Evolutionary conservation across 2,888 invertebrate genomes (phyloP), one percentile per base, ranked within the genome.

Genomic region (Andrena minutula): DNA sequence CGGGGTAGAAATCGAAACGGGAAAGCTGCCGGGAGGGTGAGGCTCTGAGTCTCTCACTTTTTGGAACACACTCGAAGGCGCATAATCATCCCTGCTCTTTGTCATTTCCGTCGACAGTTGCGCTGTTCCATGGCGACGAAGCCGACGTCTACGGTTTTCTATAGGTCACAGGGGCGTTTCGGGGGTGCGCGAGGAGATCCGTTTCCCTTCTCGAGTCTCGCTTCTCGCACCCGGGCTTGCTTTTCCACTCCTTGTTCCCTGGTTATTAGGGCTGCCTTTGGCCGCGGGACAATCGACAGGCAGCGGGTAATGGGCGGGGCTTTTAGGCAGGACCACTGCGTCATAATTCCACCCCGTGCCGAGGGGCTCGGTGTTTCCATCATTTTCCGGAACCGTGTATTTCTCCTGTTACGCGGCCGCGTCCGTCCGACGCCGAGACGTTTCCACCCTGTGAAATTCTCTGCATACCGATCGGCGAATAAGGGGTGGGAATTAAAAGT

Each of bases 261-360:
- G 86, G 89, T 91, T 89, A 92, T 92, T 91, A 91, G 90, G 92
- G 92, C 90, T 91, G 92, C 91, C 90, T 91, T 90, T 85, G 83
- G 86, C 89, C 75, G 85, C 82, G 85, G 91, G 89, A 92, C 92
- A 93, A 93, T 92, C 89, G 89, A 90, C 86, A 91, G 91, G 89
- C 90, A 90, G 89, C 84, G 70, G 85, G 75, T 74, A 79, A 89
- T 89, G 89, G 93, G 93, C 93, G 92, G 92, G 85, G 92, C 91
- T 86, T 41, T 87, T 63, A 71, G 74, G 68, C 68, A 79, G 70
- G 69, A 69, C 83, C 79, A 71, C 75, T 71, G 79, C 82, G 83
- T 77, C 77, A 75, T 64, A 70, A 74, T 88, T 85, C 82, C 70
- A 76, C 78, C 75, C 82, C 69, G 58, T 63, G 53, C 10, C 49